These are phyloP conservation scores for Phoenoteleia sp. DNA, from an alignment of 2,888 invertebrate species.

Conservation along the genomic window DNA sequence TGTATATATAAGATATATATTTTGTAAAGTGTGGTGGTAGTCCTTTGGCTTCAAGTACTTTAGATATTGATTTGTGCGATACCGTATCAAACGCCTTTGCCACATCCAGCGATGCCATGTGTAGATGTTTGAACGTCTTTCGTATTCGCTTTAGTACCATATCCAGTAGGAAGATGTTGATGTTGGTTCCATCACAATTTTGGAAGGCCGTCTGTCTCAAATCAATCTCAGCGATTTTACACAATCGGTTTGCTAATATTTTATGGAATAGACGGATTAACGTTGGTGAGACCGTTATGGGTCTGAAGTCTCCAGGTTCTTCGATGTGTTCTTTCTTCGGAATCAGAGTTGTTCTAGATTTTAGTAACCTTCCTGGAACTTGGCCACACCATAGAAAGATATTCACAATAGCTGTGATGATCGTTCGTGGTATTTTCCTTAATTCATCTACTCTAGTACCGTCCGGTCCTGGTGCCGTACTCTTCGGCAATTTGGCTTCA, in stretches of 20 bases:
- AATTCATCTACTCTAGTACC: neutral
- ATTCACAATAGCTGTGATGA: neutral
- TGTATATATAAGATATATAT: neutral
- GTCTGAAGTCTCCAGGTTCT: constrained; percentile 59
- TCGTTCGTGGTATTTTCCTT: constrained; percentile 50
- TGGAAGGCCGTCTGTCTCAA: constrained; percentile 63
- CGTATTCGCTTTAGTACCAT: neutral
- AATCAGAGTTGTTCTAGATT: constrained; percentile 53
- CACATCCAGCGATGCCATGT: constrained; percentile 32
- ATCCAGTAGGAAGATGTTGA: constrained; percentile 79
- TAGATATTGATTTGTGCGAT: neutral
- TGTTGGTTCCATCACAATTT: constrained; percentile 77
- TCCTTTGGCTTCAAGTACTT: neutral
- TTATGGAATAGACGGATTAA: constrained; percentile 36
- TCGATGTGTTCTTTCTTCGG: constrained; percentile 48
- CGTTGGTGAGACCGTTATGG: constrained; percentile 65
- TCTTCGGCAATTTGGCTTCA: neutral
- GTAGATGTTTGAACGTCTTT: neutral
- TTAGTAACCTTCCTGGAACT: neutral
- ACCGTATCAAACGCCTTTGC: constrained; percentile 53
- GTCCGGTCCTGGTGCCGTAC: constrained; percentile 52
- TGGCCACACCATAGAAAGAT: neutral
- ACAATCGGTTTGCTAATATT: constrained; percentile 38
- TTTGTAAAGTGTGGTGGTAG: neutral
- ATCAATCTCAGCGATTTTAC: neutral